Conservation (phyloP, 1,140 invertebrate genomes). For the Megathymus violae region DNA sequence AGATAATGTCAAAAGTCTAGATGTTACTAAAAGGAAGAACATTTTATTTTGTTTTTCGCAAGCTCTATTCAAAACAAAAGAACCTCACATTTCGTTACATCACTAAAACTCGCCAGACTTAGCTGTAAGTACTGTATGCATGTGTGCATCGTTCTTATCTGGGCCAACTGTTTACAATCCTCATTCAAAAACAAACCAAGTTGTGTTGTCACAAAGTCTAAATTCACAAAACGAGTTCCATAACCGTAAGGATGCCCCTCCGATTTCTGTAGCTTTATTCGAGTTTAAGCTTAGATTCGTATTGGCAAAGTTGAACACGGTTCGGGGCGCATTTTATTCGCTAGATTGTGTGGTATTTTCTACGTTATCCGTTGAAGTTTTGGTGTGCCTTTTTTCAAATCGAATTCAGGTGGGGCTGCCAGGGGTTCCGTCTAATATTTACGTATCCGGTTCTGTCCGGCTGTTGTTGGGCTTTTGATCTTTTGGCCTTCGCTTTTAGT, state of each 20-base stretch:
- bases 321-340: not conserved
- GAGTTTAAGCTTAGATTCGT: slow-evolving; percentile 11
- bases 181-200: slow-evolving; percentile 8
- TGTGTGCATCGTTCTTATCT: slow-evolving; percentile 19
- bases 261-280: slow-evolving; percentile 15
- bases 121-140: slow-evolving; percentile 4
- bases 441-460: too few species aligned
- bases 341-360: slow-evolving; percentile 1
- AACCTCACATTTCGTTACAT: not conserved
- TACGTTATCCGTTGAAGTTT: slow-evolving; percentile 8
- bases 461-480: too few species aligned
- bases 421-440: too few species aligned
- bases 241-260: slow-evolving; percentile 8
- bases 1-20: too few species aligned
- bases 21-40: too few species aligned
- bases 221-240: not conserved
- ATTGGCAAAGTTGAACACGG: not conserved
- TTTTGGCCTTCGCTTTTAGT: too few species aligned
- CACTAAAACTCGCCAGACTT: slow-evolving; percentile 14
- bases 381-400: slow-evolving; percentile 4
- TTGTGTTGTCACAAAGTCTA: slow-evolving; percentile 9
- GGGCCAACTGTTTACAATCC: slow-evolving; percentile 7
- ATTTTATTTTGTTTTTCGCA: too few species aligned
- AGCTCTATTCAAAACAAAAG: not conserved
- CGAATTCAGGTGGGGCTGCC: slow-evolving; percentile 2